Evolutionary conservation across 1,140 invertebrate genomes (phyloP), one percentile per base, ranked within the genome.

Genomic region (Microplitis mediator): DNA sequence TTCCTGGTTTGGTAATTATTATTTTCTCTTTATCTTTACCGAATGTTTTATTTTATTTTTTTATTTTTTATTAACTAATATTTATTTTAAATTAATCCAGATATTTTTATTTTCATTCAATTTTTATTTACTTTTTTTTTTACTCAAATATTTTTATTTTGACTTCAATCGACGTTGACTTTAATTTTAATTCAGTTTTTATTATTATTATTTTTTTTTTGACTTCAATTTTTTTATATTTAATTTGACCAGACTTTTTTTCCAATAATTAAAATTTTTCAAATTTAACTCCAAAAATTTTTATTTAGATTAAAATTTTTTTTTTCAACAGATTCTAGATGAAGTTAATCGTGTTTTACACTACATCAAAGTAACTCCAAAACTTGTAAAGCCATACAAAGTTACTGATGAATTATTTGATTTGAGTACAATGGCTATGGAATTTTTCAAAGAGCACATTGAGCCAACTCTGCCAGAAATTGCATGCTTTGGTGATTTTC

Each of bases 351-450:
- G 92, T 77, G 94, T 96, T 85, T 85, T 96, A 72, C 89, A 92
- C 77, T 95, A 95, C 84, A 91, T 96, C 74, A 93, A 93, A 88
- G 91, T 92, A 75, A 95, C 94, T 76, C 91, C 92, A 14, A 94
- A 93, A 83, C 84, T 95, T 74, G 92, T 92, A 72, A 90, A 93
- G 77, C 94, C 94, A 62, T 95, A 94, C 82, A 95, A 95, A 88
- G 94, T 96, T 51, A 96, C 94, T 5, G 95, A 96, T 86, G 95
- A 96, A 84, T 87, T 96, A n/a, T 96, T 95, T 88, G 95, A 96
- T 88, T 88, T 96, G 63, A 95, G 94, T 35, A 95, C 95, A 31
- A 96, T 96, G 95, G 95, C 95, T 32, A 95, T 96, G 94, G 95
- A 96, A 84, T 96, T 95, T 85, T 96, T 96, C 79, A 95, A 95